Conservation (phyloP, 1,140 invertebrate species). For the Dendrolimus kikuchii region DNA sequence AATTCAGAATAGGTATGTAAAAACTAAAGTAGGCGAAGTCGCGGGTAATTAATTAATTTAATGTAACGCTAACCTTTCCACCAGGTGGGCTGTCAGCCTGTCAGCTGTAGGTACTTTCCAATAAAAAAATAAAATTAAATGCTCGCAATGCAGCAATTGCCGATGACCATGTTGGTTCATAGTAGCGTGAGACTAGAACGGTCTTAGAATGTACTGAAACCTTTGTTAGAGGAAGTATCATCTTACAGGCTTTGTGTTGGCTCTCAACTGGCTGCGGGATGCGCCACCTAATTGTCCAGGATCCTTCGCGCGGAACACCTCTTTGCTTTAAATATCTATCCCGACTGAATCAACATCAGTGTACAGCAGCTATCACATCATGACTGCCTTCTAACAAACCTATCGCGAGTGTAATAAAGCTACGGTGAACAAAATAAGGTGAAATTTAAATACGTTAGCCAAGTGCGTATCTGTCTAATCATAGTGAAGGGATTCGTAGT, state of each 20-base stretch:
- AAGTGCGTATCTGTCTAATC: no score
- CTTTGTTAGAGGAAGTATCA: slow-evolving; percentile 65
- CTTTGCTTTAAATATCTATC: slow-evolving; percentile 54
- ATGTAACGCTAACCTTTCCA: no score
- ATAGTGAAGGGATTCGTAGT: no score
- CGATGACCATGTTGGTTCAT: neutral
- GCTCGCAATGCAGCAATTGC: no score
- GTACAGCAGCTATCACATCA: slow-evolving; percentile 13
- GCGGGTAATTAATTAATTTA: no score
- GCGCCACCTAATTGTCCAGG: slow-evolving; percentile 53
- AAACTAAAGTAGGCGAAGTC: no score
- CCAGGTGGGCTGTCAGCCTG: no score
- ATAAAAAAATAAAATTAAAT: no score
- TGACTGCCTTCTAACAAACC: neutral
- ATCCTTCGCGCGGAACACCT: slow-evolving; percentile 47
- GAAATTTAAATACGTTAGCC: no score
- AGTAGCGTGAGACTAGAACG: slow-evolving; percentile 22
- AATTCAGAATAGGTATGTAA: no score
- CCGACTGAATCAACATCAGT: slow-evolving; percentile 41
- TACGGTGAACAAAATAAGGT: slow-evolving; percentile 1
- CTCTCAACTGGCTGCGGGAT: slow-evolving; percentile 45
- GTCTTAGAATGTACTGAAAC: slow-evolving; percentile 42
- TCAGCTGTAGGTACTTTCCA: no score
- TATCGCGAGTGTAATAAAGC: slow-evolving; percentile 9
- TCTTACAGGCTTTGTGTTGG: slow-evolving; percentile 57